A percentile compares a stretch with the other conserved stretches of the same genome.
These are phyloP conservation scores for Patagioenas fasciata DNA, from an alignment of 2,113 vertebrate genomes.

Conservation along the genomic window DNA sequence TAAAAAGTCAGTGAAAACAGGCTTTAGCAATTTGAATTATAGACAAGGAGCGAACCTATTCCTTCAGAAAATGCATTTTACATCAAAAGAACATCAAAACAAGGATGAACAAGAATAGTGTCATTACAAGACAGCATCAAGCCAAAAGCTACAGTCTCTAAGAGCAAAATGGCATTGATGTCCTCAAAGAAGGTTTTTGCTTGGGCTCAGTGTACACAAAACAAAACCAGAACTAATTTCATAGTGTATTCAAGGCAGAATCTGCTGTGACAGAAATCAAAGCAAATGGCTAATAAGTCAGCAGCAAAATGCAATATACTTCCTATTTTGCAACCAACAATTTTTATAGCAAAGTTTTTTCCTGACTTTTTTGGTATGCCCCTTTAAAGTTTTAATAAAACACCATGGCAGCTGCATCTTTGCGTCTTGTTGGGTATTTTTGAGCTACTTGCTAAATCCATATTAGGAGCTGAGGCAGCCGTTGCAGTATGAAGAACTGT, in stretches of 20 bases:
- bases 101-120: neutral
- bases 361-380: neutral
- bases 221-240: constrained; percentile 14
- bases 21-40: constrained; percentile 19
- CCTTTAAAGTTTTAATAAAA: constrained; percentile 23
- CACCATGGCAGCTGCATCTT: neutral
- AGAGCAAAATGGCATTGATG: constrained; percentile 34
- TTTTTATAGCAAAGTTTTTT: neutral
- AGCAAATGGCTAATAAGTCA: neutral
- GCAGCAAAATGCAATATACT: neutral
- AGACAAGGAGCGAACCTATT: neutral
- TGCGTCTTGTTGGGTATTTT: constrained; percentile 34
- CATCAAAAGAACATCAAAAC: constrained; percentile 26
- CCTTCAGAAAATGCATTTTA: constrained; percentile 22
- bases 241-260: neutral
- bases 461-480: constrained; percentile 50
- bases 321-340: neutral
- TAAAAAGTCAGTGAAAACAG: constrained; percentile 1
- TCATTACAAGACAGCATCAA: neutral
- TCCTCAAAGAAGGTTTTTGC: neutral
- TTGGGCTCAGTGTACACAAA: neutral
- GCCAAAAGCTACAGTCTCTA: constrained; percentile 28
- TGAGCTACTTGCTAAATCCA: constrained; percentile 63
- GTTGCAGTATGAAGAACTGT: constrained; percentile 48
- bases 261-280: constrained; percentile 8